Evolutionary conservation across 2,113 vertebrate species (phyloP).

Genomic region (Scytalopus superciliaris): DNA sequence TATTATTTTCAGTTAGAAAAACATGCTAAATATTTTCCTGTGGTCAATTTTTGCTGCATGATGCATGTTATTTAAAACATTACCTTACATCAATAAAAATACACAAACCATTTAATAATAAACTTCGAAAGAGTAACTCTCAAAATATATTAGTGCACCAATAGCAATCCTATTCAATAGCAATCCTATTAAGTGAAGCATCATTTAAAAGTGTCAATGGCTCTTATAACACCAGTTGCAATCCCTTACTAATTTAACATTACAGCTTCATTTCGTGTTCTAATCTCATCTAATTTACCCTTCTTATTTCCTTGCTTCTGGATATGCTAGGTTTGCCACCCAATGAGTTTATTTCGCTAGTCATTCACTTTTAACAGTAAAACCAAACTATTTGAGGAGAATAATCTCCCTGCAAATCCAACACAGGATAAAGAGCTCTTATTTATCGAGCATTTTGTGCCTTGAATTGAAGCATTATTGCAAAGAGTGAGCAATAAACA

Average conservation of each 20-base stretch:
- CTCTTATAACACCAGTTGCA: constrained; percentile 29
- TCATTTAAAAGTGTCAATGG: constrained; percentile 47
- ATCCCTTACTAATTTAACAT: constrained; percentile 67
- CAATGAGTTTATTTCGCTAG: constrained; percentile 79
- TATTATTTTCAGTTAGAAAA: not conserved
- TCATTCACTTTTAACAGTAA: constrained; percentile 82
- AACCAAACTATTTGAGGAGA: constrained; percentile 79
- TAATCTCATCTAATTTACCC: constrained; percentile 76
- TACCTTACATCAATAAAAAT: constrained; percentile 22
- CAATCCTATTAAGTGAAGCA: constrained; percentile 60
- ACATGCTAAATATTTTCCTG: not conserved
- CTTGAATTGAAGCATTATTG: constrained; percentile 84
- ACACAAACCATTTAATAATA: not conserved
- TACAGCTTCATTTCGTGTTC: constrained; percentile 73
- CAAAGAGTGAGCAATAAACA: constrained; percentile 84
- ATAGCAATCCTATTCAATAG: constrained; percentile 32
- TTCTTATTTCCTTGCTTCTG: constrained; percentile 74
- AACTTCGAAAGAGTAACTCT: constrained; percentile 40
- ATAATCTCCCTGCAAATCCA: constrained; percentile 80
- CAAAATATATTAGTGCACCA: constrained; percentile 1
- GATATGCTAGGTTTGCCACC: constrained; percentile 75
- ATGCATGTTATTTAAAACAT: constrained; percentile 9
- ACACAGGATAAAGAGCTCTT: constrained; percentile 71
- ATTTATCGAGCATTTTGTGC: constrained; percentile 80
- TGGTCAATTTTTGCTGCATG: not conserved